These are phyloP conservation scores for Dicyrtomina minuta DNA, from an alignment of 2,888 invertebrate genomes.

Conservation along the genomic window DNA sequence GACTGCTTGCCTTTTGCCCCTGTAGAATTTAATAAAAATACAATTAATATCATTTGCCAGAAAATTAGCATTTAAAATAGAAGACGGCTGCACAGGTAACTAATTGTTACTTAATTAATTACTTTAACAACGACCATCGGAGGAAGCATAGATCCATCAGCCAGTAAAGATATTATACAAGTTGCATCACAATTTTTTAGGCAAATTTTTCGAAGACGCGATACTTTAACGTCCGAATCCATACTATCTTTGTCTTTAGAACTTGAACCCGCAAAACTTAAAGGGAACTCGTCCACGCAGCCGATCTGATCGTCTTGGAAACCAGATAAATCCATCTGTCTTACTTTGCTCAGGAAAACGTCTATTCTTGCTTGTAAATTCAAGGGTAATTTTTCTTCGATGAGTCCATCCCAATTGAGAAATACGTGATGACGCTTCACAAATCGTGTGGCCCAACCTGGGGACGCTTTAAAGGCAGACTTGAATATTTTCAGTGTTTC, in stretches of 20 bases:
- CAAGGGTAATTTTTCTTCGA: conserved; percentile 50
- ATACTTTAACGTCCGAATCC: conserved; percentile 19
- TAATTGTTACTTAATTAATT: conserved; percentile 12
- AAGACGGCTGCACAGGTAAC: too few species aligned
- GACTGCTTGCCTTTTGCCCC: conserved; percentile 35
- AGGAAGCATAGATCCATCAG: conserved; percentile 54
- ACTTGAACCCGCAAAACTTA: conserved; percentile 51
- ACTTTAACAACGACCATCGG: conserved; percentile 55
- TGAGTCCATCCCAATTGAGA: conserved; percentile 51
- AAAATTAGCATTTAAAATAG: too few species aligned
- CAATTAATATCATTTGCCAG: too few species aligned
- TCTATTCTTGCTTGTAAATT: conserved; percentile 46
- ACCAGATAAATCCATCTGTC: neutral
- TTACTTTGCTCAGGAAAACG: conserved; percentile 45
- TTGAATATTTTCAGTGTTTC: conserved; percentile 34
- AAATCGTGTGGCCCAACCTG: conserved; percentile 55
- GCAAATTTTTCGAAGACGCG: conserved; percentile 46
- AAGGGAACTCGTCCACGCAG: conserved; percentile 55
- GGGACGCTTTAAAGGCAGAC: conserved; percentile 53
- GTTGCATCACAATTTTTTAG: conserved; percentile 55
- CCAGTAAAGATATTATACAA: conserved; percentile 53
- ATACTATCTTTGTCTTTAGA: conserved; percentile 3
- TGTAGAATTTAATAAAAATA: conserved; percentile 11
- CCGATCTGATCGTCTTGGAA: conserved; percentile 45
- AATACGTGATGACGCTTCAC: conserved; percentile 54